Conservation (phyloP, 2,888 invertebrate species). For the Poecilobothrus nobilitatus region DNA sequence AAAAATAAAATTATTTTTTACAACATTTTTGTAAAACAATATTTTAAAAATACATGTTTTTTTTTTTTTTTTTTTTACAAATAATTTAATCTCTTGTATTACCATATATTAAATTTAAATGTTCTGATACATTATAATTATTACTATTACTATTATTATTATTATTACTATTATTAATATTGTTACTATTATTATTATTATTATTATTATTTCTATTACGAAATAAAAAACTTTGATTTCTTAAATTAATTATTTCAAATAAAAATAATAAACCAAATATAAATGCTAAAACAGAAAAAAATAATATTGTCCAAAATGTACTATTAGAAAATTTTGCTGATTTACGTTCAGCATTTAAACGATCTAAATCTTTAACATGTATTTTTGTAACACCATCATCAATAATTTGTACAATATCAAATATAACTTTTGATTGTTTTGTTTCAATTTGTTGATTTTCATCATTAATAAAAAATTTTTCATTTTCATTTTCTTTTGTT, state of each 20-base stretch:
- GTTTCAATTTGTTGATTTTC: background rate
- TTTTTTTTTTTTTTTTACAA: too few relatives aligned
- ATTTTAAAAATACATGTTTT: too few relatives aligned
- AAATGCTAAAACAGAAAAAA: background rate
- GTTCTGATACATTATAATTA: background rate
- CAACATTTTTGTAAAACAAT: too few relatives aligned
- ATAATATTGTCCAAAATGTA: slow-evolving; percentile 1
- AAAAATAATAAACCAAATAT: background rate
- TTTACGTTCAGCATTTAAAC: background rate
- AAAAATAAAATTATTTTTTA: too few relatives aligned
- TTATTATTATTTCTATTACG: background rate
- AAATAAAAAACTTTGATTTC: background rate
- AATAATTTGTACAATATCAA: background rate
- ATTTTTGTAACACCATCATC: background rate
- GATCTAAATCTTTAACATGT: slow-evolving; percentile 1
- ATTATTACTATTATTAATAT: background rate
- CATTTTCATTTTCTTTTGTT: background rate
- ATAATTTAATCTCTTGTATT: background rate
- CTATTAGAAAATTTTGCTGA: background rate
- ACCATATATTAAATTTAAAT: background rate
- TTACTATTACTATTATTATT: background rate
- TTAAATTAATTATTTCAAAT: background rate
- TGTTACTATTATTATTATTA: background rate
- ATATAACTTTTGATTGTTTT: background rate
- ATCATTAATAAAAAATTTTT: too few relatives aligned